These are phyloP conservation scores for Drosophila birchii DNA, from an alignment of 2,888 invertebrate genomes.

Conservation along the genomic window DNA sequence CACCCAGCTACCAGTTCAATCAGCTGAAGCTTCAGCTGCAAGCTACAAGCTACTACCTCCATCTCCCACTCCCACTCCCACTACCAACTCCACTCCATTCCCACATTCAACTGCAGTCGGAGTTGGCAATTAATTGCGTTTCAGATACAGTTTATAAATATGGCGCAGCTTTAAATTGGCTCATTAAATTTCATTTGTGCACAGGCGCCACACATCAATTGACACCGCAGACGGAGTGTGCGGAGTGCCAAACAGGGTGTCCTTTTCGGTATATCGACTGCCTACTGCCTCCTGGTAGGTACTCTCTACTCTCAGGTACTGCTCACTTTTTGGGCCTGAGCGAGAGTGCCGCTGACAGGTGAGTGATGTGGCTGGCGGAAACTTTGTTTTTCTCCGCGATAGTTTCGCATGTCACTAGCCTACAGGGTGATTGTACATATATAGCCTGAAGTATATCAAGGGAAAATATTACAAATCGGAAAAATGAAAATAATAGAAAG, in stretches of 20 bases:
- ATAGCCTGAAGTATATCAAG: neutral
- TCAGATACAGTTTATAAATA: slow-evolving; percentile 74
- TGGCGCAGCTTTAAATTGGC: slow-evolving; percentile 73
- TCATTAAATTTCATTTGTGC: slow-evolving; percentile 76
- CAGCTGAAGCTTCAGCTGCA: neutral
- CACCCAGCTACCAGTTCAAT: neutral
- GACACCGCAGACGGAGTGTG: slow-evolving; percentile 57
- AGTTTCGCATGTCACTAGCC: neutral
- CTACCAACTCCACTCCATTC: neutral
- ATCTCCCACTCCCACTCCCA: neutral
- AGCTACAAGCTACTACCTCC: neutral
- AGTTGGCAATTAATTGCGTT: slow-evolving; percentile 67
- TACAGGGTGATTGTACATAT: slow-evolving; percentile 1
- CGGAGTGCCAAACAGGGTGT: slow-evolving; percentile 19
- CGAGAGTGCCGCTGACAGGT: slow-evolving; percentile 11
- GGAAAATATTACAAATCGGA: neutral
- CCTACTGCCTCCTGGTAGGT: neutral
- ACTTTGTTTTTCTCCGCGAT: neutral
- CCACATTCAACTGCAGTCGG: slow-evolving; percentile 36
- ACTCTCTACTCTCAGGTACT: neutral
- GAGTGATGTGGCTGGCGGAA: slow-evolving; percentile 16
- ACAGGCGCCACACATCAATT: slow-evolving; percentile 72
- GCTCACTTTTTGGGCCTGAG: neutral
- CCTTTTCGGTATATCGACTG: neutral
- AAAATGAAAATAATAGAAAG: no score